A percentile compares a stretch with the other conserved stretches of the same genome.
Conservation (phyloP, 2,797 vertebrate genomes). For the Halcyon chelicuti region DNA sequence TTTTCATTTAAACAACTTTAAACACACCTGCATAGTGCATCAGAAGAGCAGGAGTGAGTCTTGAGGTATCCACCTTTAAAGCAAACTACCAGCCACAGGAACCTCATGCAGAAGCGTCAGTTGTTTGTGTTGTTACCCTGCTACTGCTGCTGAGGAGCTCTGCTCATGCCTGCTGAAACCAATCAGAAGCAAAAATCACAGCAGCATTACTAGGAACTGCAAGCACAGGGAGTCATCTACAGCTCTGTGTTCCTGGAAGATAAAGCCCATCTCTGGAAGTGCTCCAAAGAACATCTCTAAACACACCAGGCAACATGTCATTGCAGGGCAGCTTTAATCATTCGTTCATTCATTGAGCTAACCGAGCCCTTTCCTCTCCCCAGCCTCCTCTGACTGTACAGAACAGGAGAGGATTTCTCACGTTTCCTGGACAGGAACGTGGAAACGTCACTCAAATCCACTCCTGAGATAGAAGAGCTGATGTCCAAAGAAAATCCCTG, state of each 20-base stretch:
- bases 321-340: not conserved
- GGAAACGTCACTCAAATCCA: not conserved
- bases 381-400: not conserved
- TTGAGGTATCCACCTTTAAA: not conserved
- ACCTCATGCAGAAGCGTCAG: not conserved
- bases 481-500: not conserved
- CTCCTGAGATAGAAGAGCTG: not conserved
- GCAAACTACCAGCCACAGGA: not conserved
- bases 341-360: not conserved
- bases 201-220: not conserved
- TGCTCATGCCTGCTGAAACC: not conserved
- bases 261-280: not conserved
- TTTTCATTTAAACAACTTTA: not conserved
- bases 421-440: not conserved
- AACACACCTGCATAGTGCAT: not conserved
- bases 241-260: not conserved
- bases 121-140: not conserved
- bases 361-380: not conserved
- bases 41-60: not conserved
- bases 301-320: accelerated
- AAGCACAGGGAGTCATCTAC: not conserved
- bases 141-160: not conserved
- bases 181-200: not conserved
- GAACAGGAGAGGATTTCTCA: not conserved
- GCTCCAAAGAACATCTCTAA: not conserved